phyloP scores from a whole-genome alignment of 2,113 vertebrate genomes.

The Dendropsophus ebraccatus region DNA sequence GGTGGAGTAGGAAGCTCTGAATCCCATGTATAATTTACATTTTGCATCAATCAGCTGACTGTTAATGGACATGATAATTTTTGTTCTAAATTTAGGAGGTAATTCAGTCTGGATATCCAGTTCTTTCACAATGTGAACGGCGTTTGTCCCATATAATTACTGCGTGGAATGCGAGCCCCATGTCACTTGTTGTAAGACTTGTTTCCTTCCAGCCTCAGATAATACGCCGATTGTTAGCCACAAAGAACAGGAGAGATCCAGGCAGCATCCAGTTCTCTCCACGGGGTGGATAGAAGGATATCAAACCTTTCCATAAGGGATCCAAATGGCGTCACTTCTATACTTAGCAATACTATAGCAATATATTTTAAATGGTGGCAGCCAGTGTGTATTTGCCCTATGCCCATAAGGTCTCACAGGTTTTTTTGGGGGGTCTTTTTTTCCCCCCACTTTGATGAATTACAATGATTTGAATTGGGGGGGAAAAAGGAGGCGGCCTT shows the following conservation, averaged over 20 bases:
- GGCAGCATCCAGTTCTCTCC: not conserved
- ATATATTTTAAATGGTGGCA: too few relatives aligned
- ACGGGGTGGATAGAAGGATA: not conserved
- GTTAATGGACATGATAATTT: conserved; percentile 18
- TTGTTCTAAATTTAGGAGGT: conserved; percentile 35
- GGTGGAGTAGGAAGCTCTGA: conserved; percentile 1
- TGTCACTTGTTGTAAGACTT: conserved; percentile 12
- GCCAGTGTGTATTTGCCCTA: too few relatives aligned
- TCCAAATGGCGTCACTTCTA: too few relatives aligned
- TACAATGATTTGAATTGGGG: too few relatives aligned
- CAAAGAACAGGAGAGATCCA: too few relatives aligned
- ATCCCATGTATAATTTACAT: conserved; percentile 17
- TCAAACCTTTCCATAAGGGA: not conserved
- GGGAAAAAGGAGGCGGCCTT: too few relatives aligned
- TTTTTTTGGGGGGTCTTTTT: too few relatives aligned
- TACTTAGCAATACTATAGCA: too few relatives aligned
- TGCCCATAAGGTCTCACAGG: too few relatives aligned
- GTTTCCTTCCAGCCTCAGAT: conserved; percentile 3
- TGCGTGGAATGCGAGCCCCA: not conserved
- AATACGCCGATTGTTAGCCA: not conserved
- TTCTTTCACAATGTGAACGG: conserved; percentile 34
- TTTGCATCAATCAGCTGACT: conserved; percentile 10
- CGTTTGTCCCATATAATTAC: conserved; percentile 3
- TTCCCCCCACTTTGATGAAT: too few relatives aligned
- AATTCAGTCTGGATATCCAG: not conserved